Percentiles rank a stretch among this genome's conserved stretches.
These are phyloP conservation scores for Megaleporinus macrocephalus DNA, from an alignment of 2,113 vertebrate genomes.

Conservation along the genomic window DNA sequence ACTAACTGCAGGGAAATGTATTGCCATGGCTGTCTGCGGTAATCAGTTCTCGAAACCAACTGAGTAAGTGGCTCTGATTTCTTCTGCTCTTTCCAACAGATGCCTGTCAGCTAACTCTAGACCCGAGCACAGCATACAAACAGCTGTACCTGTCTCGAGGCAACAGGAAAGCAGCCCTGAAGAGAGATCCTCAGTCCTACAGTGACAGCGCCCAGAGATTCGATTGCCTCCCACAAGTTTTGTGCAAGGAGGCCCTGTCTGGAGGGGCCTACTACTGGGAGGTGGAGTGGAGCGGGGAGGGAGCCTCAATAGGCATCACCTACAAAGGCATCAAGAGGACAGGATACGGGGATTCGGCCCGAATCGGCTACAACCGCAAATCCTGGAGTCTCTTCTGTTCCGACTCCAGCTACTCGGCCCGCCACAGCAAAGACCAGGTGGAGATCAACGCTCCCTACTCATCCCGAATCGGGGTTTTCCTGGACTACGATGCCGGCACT, in stretches of 20 bases:
- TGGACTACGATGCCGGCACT: constrained; percentile 74
- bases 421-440: constrained; percentile 82
- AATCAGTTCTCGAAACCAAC: neutral
- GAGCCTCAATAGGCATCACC: constrained; percentile 77
- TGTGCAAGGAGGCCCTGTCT: constrained; percentile 80
- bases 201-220: constrained; percentile 70
- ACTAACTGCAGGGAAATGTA: neutral
- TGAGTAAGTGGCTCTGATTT: constrained; percentile 12
- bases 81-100: constrained; percentile 61
- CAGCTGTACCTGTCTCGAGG: constrained; percentile 78
- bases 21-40: neutral
- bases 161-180: constrained; percentile 77
- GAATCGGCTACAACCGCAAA: constrained; percentile 85
- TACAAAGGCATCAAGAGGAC: constrained; percentile 83
- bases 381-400: constrained; percentile 86
- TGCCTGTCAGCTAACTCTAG: constrained; percentile 77
- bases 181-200: constrained; percentile 76
- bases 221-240: constrained; percentile 80
- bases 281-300: constrained; percentile 80
- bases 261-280: constrained; percentile 83
- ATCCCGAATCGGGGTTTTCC: constrained; percentile 80
- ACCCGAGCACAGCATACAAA: constrained; percentile 78
- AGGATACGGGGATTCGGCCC: constrained; percentile 79
- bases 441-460: constrained; percentile 74
- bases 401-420: constrained; percentile 82